These are phyloP conservation scores for Clusia tigrina DNA, from an alignment of 2,888 invertebrate genomes.

Conservation along the genomic window DNA sequence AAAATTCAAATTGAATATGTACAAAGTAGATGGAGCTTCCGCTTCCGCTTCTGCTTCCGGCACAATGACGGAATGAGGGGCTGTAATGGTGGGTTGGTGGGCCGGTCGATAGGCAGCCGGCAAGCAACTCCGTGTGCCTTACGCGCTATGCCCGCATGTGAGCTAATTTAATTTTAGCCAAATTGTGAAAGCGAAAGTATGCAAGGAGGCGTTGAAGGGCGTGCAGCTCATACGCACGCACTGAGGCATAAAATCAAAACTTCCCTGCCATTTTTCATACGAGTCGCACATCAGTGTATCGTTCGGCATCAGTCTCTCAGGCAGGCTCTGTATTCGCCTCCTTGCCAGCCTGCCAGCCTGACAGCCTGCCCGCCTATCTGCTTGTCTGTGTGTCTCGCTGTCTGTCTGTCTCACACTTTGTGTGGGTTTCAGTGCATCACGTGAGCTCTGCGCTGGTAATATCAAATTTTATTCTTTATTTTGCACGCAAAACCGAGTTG, in stretches of 20 bases:
- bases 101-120: too few relatives aligned
- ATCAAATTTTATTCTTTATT: neutral
- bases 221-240: slow-evolving; percentile 26
- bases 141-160: slow-evolving; percentile 20
- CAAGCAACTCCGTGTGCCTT: slow-evolving; percentile 11
- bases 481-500: too few relatives aligned
- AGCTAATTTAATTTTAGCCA: slow-evolving; percentile 51
- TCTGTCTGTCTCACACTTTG: neutral
- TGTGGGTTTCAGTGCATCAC: neutral
- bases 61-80: too few relatives aligned
- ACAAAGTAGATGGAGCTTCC: slow-evolving; percentile 18
- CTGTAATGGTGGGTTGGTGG: too few relatives aligned
- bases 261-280: slow-evolving; percentile 45
- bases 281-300: too few relatives aligned
- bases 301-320: slow-evolving; percentile 1
- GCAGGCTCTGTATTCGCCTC: neutral
- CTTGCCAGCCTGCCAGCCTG: neutral
- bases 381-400: neutral
- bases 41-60: neutral
- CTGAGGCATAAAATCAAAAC: slow-evolving; percentile 54
- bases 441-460: neutral
- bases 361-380: neutral
- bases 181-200: slow-evolving; percentile 8
- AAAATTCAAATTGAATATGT: slow-evolving; percentile 32
- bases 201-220: too few relatives aligned